phyloP scores from a whole-genome alignment of 2,888 invertebrate species.

The Brachycybe producta region DNA sequence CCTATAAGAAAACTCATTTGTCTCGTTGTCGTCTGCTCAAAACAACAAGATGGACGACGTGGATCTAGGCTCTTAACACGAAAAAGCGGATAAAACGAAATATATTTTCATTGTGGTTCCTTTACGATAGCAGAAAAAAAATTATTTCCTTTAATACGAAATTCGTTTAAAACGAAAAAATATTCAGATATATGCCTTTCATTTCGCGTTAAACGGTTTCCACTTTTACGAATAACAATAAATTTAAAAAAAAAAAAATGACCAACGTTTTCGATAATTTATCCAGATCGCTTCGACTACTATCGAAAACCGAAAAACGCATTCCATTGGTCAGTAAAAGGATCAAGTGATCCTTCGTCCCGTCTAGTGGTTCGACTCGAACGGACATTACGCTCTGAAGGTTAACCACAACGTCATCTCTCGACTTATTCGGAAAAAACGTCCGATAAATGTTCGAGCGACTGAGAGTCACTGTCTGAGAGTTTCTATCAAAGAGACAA shows the following conservation, averaged over 20 bases:
- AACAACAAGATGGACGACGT: too few relatives aligned
- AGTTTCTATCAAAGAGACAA: constrained; percentile 8
- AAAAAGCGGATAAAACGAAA: too few relatives aligned
- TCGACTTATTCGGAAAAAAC: neutral
- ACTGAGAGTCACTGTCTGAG: neutral
- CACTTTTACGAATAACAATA: neutral
- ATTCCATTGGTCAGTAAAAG: constrained; percentile 11
- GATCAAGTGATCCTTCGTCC: neutral
- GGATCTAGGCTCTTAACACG: too few relatives aligned
- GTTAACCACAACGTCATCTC: neutral
- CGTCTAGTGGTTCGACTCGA: constrained; percentile 7
- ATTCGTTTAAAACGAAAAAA: too few relatives aligned
- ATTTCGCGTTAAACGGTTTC: neutral
- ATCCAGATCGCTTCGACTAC: constrained; percentile 8
- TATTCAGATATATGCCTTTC: neutral
- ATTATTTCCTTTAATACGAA: too few relatives aligned
- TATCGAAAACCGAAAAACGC: constrained; percentile 10
- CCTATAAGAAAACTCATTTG: too few relatives aligned
- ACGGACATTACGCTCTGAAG: constrained; percentile 13
- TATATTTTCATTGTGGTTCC: neutral
- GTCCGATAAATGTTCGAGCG: constrained; percentile 12
- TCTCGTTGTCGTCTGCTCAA: too few relatives aligned
- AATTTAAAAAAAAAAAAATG: neutral
- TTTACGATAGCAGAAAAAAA: too few relatives aligned
- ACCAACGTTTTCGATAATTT: neutral